Evolutionary conservation across 2,888 invertebrate genomes (phyloP), one percentile per base, ranked within the genome.

Genomic region (Noctua janthina): DNA sequence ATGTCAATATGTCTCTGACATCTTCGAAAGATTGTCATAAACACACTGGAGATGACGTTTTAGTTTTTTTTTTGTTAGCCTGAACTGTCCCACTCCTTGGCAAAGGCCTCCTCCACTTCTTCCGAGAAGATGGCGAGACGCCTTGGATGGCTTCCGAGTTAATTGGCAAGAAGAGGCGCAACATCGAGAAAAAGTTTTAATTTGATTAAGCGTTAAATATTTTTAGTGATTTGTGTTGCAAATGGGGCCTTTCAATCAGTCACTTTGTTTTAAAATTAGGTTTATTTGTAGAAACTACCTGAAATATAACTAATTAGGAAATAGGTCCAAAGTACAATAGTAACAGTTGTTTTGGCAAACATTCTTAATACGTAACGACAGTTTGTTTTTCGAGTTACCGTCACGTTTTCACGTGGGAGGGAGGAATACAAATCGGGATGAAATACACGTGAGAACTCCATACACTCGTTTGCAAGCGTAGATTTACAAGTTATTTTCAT

Each of bases 271-370:
- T 15, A n/a, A 59, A 35, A 49, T 59, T 20, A 3, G 46, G 23
- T 74, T 43, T 51, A 71, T 73, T 59, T 67, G 7, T 11, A 56
- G 17, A 62, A 54, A 73, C 17, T 66, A 23, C 20, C 56, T 64
- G 20, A 62, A 73, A 56, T 39, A 2, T 46, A 46, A 79, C 64
- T 73, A 68, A 76, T 83, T 59, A 79, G 69, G 68, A 39, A 76
- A 75, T 43, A 78, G 39, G 66, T 76, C n/a, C 74, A 84, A 84
- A 76, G 78, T 78, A 81, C 76, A 29, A 29, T 29, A 84, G 73
- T 10, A 64, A 82, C 23, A 35, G 75, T 82, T 15, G 49, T 77
- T 79, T 85, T 89, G 89, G 83, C 83, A 83, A 51, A 73, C 79
- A 71, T 80, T 43, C 54, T 78, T 75, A 49, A 74, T 75, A 67